Percentiles rank a stretch among this genome's conserved stretches.
phyloP scores from a whole-genome alignment of 2,888 invertebrate genomes.

The Lithophane leautieri region DNA sequence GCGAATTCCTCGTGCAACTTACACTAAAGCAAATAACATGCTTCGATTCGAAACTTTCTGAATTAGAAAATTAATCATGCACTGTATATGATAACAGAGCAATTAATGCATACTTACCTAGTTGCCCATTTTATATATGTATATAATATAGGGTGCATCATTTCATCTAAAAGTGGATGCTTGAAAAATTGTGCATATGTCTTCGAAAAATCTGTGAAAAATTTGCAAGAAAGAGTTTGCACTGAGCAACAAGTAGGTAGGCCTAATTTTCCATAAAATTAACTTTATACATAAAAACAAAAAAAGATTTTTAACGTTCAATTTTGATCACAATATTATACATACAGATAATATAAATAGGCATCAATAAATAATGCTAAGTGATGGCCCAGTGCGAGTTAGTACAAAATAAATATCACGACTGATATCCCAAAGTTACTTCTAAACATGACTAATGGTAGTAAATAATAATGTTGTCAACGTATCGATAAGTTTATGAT shows the following conservation, averaged over 20 bases:
- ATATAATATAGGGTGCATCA: background rate
- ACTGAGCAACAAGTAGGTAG: background rate
- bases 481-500: slow-evolving; percentile 41
- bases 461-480: slow-evolving; percentile 43
- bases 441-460: slow-evolving; percentile 37
- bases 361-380: no score
- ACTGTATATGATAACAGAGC: background rate
- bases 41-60: background rate
- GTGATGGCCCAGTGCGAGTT: no score
- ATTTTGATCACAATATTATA: no score
- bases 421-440: slow-evolving; percentile 25
- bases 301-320: no score
- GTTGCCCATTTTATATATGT: background rate
- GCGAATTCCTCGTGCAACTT: background rate
- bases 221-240: no score
- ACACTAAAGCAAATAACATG: background rate
- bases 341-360: no score
- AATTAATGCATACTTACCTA: background rate
- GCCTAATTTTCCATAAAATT: no score
- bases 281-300: no score
- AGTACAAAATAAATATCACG: background rate
- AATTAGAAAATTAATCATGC: background rate
- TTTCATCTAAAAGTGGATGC: background rate
- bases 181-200: background rate
- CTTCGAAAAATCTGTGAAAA: background rate